Percentiles rank a stretch among this genome's conserved stretches.
Conservation (phyloP, 1,140 invertebrate genomes). For the Neocloeon triangulifer region DNA sequence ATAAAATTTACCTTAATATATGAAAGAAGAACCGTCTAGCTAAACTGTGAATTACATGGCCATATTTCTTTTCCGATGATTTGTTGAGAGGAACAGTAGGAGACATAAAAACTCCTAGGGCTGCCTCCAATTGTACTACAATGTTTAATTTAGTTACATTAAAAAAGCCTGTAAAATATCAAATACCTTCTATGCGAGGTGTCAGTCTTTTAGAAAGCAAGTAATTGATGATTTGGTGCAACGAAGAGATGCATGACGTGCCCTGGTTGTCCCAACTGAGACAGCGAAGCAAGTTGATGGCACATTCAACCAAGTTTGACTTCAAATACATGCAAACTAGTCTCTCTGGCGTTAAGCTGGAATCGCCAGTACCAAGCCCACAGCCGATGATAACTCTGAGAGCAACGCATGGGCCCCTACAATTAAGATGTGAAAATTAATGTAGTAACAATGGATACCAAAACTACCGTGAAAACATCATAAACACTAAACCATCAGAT, state of each 20-base stretch:
- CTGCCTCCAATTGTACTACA: constrained; percentile 36
- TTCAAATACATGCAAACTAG: constrained; percentile 41
- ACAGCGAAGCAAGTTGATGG: constrained; percentile 37
- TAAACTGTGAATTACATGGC: constrained; percentile 44
- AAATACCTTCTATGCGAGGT: constrained; percentile 30
- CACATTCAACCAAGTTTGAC: constrained; percentile 35
- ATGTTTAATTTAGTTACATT: too few relatives aligned
- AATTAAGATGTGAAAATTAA: too few relatives aligned
- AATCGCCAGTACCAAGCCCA: constrained; percentile 20
- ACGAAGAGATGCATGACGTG: constrained; percentile 33
- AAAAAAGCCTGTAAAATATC: too few relatives aligned
- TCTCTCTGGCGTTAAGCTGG: constrained; percentile 27
- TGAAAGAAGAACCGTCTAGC: constrained; percentile 59
- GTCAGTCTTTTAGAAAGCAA: constrained; percentile 38
- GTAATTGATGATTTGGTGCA: constrained; percentile 48
- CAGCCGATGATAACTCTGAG: constrained; percentile 21
- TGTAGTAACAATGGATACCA: too few relatives aligned
- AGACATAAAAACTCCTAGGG: constrained; percentile 44
- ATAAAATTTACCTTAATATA: constrained; percentile 42
- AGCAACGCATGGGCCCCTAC: constrained; percentile 22
- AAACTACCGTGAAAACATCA: too few relatives aligned
- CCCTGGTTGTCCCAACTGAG: constrained; percentile 53
- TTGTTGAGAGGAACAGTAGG: constrained; percentile 35
- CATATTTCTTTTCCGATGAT: constrained; percentile 39
- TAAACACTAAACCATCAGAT: too few relatives aligned